These are phyloP conservation scores for Spodoptera frugiperda DNA, from an alignment of 1,140 invertebrate genomes.

Conservation along the genomic window DNA sequence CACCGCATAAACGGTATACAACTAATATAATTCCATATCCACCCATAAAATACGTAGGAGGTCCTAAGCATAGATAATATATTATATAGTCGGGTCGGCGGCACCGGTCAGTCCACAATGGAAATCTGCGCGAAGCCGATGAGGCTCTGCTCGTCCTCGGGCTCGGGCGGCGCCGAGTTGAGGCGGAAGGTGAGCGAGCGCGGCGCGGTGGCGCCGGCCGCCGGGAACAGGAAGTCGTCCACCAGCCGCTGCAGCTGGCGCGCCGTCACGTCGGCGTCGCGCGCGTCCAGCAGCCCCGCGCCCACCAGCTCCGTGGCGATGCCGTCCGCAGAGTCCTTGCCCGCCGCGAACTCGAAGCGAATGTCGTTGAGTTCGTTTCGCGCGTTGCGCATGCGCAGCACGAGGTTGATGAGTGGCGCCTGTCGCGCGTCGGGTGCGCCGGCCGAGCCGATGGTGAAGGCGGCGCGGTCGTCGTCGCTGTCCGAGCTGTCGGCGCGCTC, in stretches of 20 bases:
- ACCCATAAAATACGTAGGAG: slow-evolving; percentile 74
- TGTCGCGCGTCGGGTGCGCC: slow-evolving; percentile 62
- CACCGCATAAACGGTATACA: slow-evolving; percentile 65
- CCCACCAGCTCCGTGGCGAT: slow-evolving; percentile 98
- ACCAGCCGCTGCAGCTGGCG: slow-evolving; percentile 96
- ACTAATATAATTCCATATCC: slow-evolving; percentile 74
- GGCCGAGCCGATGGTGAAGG: slow-evolving; percentile 76
- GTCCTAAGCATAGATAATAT: slow-evolving; percentile 61
- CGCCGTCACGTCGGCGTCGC: slow-evolving; percentile 96
- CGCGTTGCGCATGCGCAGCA: slow-evolving; percentile 89
- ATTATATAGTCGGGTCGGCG: slow-evolving; percentile 42
- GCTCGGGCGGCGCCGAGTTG: slow-evolving; percentile 91
- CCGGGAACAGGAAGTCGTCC: slow-evolving; percentile 68
- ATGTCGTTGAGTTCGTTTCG: slow-evolving; percentile 98
- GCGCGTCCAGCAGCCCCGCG: slow-evolving; percentile 96
- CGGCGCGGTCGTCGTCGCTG: slow-evolving; percentile 81
- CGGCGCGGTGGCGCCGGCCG: slow-evolving; percentile 50
- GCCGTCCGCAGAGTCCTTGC: slow-evolving; percentile 98
- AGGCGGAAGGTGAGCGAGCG: slow-evolving; percentile 95
- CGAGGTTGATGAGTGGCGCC: slow-evolving; percentile 74
- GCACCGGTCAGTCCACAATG: slow-evolving; percentile 90
- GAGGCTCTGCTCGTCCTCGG: slow-evolving; percentile 96
- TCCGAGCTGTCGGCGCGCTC: slow-evolving; percentile 87
- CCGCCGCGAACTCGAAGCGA: slow-evolving; percentile 98
- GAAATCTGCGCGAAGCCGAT: slow-evolving; percentile 99